Evolutionary conservation across 1,140 invertebrate species (phyloP), one percentile per base, ranked within the genome.

Genomic region (Nixonia krombeini): DNA sequence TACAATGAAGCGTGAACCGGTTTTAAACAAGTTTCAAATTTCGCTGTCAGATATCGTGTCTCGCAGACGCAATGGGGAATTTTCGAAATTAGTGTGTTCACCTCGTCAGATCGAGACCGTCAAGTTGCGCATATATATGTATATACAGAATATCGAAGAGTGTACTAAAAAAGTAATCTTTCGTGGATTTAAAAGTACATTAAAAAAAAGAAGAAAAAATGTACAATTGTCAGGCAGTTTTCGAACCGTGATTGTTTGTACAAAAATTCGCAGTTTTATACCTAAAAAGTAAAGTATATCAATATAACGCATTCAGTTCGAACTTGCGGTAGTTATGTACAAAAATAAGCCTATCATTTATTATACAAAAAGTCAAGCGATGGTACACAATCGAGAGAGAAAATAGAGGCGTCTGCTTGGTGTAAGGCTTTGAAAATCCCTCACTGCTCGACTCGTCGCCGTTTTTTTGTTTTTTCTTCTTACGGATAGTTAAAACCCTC

Each of bases 1-100:
- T 84, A 83, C 81, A 84, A 76, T 76, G 58, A 81, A 77, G 75
- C 73, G 73, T 63, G 66, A 63, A 59, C 46, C 53, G 38, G 49
- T 57, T 62, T 9, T 63, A 58, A 63, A 59, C 46, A 50, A 41
- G 49, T 57, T 62, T 9, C 18, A 29, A 45, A 38, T 6, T 23
- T 29, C 23, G 42, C 10, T 26, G 13, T 26, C 42, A 29, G 26
- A 15, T 26, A 21, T 2, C 40, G 37, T 13, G 16, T 80, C 70
- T 75, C 31, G 50, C 33, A 8, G 6, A 21, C 21, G 29, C 51
- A 61, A 68, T 68, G 64, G 65, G 61, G 57, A 68, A 68, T 68
- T 46, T 42, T 57, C 41, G 47, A 56, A 67, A 67, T 13, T 6
- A 18, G 15, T 6, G 15, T 6, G 21, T 21, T 21, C 21, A 21